Evolutionary conservation across 2,888 invertebrate genomes (phyloP).

Genomic region (Isoperla grammatica): DNA sequence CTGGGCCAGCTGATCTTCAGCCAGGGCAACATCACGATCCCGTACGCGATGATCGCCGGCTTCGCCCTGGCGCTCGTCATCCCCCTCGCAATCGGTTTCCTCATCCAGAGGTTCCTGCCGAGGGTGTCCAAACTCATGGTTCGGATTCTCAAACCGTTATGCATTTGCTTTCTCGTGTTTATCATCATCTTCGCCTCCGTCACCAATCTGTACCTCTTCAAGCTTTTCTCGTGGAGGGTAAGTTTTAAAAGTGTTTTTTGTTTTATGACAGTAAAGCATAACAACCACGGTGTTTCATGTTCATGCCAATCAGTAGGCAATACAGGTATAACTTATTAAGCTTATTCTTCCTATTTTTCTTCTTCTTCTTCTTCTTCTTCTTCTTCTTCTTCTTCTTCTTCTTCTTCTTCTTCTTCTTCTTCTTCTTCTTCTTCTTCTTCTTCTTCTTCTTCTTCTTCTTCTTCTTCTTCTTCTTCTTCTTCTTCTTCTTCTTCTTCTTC

Average conservation of each 20-base stretch:
- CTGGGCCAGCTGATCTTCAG: conserved; percentile 71
- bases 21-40: conserved; percentile 65
- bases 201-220: conserved; percentile 84
- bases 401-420: too few species aligned
- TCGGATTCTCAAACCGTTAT: conserved; percentile 77
- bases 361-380: too few species aligned
- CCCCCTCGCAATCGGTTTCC: conserved; percentile 66
- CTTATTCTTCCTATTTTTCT: too few species aligned
- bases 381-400: too few species aligned
- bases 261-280: neutral
- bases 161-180: conserved; percentile 69
- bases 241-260: too few species aligned
- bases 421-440: too few species aligned
- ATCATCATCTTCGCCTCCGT: conserved; percentile 82
- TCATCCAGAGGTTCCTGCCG: conserved; percentile 63
- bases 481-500: too few species aligned
- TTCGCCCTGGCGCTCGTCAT: conserved; percentile 71
- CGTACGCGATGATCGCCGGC: conserved; percentile 67
- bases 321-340: too few species aligned
- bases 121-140: conserved; percentile 64
- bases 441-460: too few species aligned
- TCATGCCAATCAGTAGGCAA: neutral
- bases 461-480: too few species aligned
- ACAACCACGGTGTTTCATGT: too few species aligned
- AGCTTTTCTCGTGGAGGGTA: conserved; percentile 83